Evolutionary conservation across 2,797 vertebrate genomes (phyloP), one percentile per base, ranked within the genome.

Genomic region (Alfaro cultratus): DNA sequence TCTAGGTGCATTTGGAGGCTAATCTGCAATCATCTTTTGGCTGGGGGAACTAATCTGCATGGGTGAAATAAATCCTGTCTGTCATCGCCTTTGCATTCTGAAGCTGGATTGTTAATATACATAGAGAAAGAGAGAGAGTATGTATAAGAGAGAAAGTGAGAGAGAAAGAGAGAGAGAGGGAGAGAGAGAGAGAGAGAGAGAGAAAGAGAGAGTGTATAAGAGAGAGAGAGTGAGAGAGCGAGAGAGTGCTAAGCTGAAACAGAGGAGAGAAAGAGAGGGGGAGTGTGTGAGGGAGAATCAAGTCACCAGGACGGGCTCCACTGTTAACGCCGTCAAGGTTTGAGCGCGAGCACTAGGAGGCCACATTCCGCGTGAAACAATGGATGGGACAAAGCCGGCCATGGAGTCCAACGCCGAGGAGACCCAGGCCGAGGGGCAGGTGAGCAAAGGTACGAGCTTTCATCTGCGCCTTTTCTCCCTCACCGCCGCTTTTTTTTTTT

Each of bases 331-430:
- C 86, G 88, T 85, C 81, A 70, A 92, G 90, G 82, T 83, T 81
- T 88, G 77, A 94, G 90, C 88, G 83, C 82, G 77, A 79, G 84
- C 87, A 84, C 93, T 93, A 91, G 95, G 94, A 95, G 93, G 91
- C 95, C 95, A 96, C 97, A 96, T 97, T 95, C 96, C 94, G 67
- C 76, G 41, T 86, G 43, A 71, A 86, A 91, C 83, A 83, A 98
- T 98, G 97, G 96, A 99, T 96, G 97, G 97, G 94, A 98, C 97
- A 95, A 99, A 99, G 96, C 96, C 97, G 95, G 96, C 96, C 95
- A 97, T 98, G 97, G 98, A 99, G 96, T 96, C 98, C 95, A 97
- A 95, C 94, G 94, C 97, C 39, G 98, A 98, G 94, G 98, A 99
- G 95, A 97, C 96, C 90, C 96, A 97, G 86, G 98, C 98, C 91